Conservation (phyloP, 2,888 invertebrate species). For the Eurytoma adleriae region DNA sequence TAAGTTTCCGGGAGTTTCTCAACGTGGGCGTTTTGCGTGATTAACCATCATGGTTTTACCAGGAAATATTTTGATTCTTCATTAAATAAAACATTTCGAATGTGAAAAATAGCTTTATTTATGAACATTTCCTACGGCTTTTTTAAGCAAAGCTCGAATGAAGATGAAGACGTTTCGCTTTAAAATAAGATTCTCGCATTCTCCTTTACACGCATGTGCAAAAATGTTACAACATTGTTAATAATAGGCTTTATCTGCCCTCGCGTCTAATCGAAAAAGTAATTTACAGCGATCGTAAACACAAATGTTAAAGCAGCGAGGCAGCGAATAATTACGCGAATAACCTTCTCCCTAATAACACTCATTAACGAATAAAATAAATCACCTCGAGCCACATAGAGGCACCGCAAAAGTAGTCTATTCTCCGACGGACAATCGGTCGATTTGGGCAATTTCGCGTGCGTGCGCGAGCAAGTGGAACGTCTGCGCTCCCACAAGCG, state of each 20-base stretch:
- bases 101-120: too few species aligned
- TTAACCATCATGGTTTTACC: too few species aligned
- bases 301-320: constrained; percentile 26
- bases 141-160: neutral
- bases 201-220: neutral
- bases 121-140: too few species aligned
- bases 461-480: neutral
- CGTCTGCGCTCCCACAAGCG: neutral
- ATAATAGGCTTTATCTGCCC: constrained; percentile 14
- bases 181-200: neutral
- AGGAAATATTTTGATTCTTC: too few species aligned
- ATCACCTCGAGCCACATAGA: constrained; percentile 12
- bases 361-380: constrained; percentile 46
- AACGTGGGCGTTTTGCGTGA: too few species aligned
- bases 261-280: constrained; percentile 12
- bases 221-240: neutral
- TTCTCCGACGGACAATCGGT: neutral
- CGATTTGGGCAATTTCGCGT: constrained; percentile 35
- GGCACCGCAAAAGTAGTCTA: neutral
- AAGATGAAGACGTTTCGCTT: neutral
- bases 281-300: constrained; percentile 40
- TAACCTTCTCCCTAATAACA: constrained; percentile 30
- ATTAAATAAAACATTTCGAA: too few species aligned
- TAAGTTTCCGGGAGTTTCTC: too few species aligned
- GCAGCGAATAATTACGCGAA: constrained; percentile 35